These are phyloP conservation scores for Decapterus maruadsi DNA, from an alignment of 2,797 vertebrate genomes.

Conservation along the genomic window DNA sequence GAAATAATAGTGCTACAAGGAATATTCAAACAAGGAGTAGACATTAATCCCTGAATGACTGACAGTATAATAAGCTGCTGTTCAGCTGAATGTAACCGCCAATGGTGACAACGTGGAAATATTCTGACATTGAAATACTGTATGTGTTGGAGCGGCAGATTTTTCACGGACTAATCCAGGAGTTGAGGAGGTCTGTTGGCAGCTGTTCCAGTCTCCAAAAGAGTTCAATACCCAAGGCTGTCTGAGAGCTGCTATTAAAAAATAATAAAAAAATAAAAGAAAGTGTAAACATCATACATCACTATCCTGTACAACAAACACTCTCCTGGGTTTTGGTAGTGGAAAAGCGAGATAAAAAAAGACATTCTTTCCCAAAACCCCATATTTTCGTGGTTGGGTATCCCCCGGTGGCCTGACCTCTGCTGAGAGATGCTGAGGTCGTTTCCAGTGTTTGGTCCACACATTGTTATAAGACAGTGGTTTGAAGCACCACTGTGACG, in stretches of 20 bases:
- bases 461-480: constrained; percentile 23
- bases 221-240: constrained; percentile 48
- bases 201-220: constrained; percentile 59
- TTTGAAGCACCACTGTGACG: background rate
- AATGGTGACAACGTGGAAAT: constrained; percentile 54
- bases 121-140: constrained; percentile 59
- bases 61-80: constrained; percentile 54
- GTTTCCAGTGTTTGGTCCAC: constrained; percentile 41
- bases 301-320: constrained; percentile 69
- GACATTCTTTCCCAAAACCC: constrained; percentile 21
- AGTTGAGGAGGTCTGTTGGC: constrained; percentile 69
- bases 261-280: constrained; percentile 46
- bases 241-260: constrained; percentile 61
- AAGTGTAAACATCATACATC: constrained; percentile 77
- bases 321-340: constrained; percentile 45
- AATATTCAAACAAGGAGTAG: constrained; percentile 47
- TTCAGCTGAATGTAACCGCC: constrained; percentile 52
- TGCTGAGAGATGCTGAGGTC: constrained; percentile 47
- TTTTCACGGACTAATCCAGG: constrained; percentile 68
- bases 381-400: constrained; percentile 18
- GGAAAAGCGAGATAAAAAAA: constrained; percentile 61
- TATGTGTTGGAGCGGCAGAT: constrained; percentile 42
- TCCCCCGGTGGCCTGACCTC: constrained; percentile 54
- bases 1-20: constrained; percentile 24
- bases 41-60: constrained; percentile 59